These are phyloP conservation scores for Pherbina coryleti DNA, from an alignment of 2,888 invertebrate species.

Conservation along the genomic window DNA sequence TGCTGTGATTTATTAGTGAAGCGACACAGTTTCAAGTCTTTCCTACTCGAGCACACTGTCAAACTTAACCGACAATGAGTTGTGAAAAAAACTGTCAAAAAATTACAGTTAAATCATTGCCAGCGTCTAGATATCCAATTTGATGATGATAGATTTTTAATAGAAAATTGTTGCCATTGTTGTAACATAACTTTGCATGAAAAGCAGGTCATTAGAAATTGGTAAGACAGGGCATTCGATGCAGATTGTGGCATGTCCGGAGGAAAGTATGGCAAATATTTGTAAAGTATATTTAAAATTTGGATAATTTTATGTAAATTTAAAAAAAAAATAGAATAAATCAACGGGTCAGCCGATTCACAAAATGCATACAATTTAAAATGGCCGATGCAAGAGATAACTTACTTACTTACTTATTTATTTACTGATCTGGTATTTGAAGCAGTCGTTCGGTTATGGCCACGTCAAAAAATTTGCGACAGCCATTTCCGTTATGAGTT, in stretches of 20 bases:
- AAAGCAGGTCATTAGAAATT: neutral
- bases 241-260: neutral
- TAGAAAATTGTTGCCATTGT: neutral
- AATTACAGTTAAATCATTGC: constrained; percentile 18
- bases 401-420: no score
- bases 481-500: no score
- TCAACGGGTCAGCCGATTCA: no score
- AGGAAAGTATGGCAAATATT: neutral
- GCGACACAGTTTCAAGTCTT: constrained; percentile 15
- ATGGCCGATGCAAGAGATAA: no score
- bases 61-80: constrained; percentile 8
- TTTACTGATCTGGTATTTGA: no score
- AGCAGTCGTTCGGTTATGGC: no score
- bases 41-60: neutral
- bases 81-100: constrained; percentile 12
- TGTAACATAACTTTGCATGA: neutral
- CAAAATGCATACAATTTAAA: no score
- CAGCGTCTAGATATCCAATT: neutral
- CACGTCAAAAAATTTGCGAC: no score
- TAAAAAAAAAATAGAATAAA: no score
- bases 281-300: neutral
- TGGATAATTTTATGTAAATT: no score
- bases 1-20: constrained; percentile 24
- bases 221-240: neutral
- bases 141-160: constrained; percentile 2